Conservation (phyloP, 2,888 invertebrate genomes). For the Agriotes lineatus region DNA sequence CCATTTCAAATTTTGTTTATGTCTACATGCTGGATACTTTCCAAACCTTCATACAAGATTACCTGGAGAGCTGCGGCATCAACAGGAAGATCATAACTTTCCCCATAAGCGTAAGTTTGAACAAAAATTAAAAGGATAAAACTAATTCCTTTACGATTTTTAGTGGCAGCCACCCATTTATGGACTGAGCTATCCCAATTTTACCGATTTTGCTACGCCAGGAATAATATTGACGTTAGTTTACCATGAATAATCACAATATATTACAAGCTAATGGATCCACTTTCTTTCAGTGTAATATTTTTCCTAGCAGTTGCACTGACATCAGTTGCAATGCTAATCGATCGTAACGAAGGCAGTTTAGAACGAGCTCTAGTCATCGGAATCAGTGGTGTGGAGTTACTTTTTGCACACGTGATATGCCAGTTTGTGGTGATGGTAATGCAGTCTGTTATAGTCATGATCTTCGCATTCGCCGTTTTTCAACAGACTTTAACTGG, state of each 20-base stretch:
- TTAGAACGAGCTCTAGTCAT: constrained; percentile 90
- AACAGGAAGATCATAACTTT: constrained; percentile 73
- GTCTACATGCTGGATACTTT: constrained; percentile 81
- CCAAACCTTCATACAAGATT: constrained; percentile 75
- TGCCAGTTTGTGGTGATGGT: constrained; percentile 91
- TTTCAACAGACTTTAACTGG: constrained; percentile 86
- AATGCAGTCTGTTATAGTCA: constrained; percentile 83
- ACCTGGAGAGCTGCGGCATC: constrained; percentile 74
- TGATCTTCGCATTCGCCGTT: constrained; percentile 81
- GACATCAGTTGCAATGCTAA: constrained; percentile 90
- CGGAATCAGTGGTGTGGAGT: constrained; percentile 84
- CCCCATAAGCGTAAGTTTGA: constrained; percentile 72
- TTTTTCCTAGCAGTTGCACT: constrained; percentile 94
- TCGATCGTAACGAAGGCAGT: constrained; percentile 91
- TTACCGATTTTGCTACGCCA: constrained; percentile 95
- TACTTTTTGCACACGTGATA: constrained; percentile 87
- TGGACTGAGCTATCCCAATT: constrained; percentile 81
- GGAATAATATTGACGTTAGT: constrained; percentile 89
- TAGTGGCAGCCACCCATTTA: constrained; percentile 82
- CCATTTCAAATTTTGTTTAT: constrained; percentile 84
- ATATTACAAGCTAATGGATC: not conserved
- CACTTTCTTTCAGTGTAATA: constrained; percentile 75
- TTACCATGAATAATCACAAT: not conserved
- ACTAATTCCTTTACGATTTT: constrained; percentile 48
- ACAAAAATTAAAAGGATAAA: not conserved